phyloP scores from a whole-genome alignment of 2,797 vertebrate species.

The Borostomias antarcticus region DNA sequence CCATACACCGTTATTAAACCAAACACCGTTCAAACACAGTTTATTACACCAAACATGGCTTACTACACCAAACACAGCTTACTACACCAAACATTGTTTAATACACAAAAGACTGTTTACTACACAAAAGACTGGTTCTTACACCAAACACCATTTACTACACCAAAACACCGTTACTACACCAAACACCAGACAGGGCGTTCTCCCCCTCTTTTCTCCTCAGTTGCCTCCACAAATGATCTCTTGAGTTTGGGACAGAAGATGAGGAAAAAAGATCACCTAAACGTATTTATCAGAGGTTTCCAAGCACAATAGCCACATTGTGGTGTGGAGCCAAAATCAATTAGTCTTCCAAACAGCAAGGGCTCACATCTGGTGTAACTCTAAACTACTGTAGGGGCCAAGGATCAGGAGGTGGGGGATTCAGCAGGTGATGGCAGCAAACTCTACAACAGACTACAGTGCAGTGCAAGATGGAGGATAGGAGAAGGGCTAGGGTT shows the following conservation, averaged over 20 bases:
- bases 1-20: too few relatives aligned
- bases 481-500: constrained; percentile 8
- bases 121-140: background rate
- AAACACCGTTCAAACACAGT: too few relatives aligned
- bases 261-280: constrained; percentile 50
- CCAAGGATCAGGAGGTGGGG: constrained; percentile 47
- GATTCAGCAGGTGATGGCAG: constrained; percentile 85
- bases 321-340: constrained; percentile 80
- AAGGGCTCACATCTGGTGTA: constrained; percentile 89
- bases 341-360: constrained; percentile 85
- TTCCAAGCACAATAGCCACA: constrained; percentile 85
- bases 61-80: background rate
- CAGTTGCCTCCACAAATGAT: background rate
- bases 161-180: background rate
- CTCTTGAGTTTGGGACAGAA: constrained; percentile 63
- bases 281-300: constrained; percentile 71
- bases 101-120: background rate
- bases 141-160: too few relatives aligned
- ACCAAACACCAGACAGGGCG: background rate
- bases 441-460: constrained; percentile 32
- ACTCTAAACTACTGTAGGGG: constrained; percentile 75
- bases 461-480: background rate
- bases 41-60: background rate
- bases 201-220: constrained; percentile 2
- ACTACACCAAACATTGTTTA: background rate